Evolutionary conservation across 2,888 invertebrate species (phyloP), one percentile per base, ranked within the genome.

Genomic region (Cylindroiulus punctatus): DNA sequence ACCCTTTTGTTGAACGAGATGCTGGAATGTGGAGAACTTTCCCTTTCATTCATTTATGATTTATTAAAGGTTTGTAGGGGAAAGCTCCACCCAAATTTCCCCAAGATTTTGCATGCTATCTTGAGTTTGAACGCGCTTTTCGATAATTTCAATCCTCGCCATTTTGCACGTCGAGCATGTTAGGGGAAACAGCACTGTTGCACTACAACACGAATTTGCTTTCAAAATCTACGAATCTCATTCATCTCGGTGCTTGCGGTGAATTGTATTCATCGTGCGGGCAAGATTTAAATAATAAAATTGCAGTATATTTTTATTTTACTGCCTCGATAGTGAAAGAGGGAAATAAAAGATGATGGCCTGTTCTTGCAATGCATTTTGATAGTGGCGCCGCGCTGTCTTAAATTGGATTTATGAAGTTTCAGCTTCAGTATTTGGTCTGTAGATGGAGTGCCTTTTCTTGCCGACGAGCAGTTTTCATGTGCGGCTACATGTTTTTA

Each of bases 251-350:
- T 76, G 30, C 76, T 76, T 76, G 76, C 76, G 30, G 76, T 76
- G 76, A 14, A 76, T 30, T 76, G 22, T 76, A 76, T 30, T 76
- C 65, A 65, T 26, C 65, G 65, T 22, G 65, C 17, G 10, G 65
- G 76, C 76, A 76, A 76, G 30, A 76, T 76, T 76, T 76, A 30
- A 76, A 76, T 76, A 76, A 76, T 76, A 76, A 76, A 76, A 76
- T 12, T 8, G 30, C 76, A 76, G 76, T 30, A 76, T 76, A 76
- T 76, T 76, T 76, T 30, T 26, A 26, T 76, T 52, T 76, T 76
- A 76, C 76, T 76, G 30, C 26, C 76, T 76, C 76, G 76, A 76
- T 76, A 30, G 30, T 14, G 76, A 26, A 30, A 30, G 22, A 65
- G 76, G 76, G 76, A 14, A 76, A 76, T 76, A 76, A 76, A 76